Evolutionary conservation across 2,797 vertebrate species (phyloP), one percentile per base, ranked within the genome.

Genomic region (Rachycentron canadum): DNA sequence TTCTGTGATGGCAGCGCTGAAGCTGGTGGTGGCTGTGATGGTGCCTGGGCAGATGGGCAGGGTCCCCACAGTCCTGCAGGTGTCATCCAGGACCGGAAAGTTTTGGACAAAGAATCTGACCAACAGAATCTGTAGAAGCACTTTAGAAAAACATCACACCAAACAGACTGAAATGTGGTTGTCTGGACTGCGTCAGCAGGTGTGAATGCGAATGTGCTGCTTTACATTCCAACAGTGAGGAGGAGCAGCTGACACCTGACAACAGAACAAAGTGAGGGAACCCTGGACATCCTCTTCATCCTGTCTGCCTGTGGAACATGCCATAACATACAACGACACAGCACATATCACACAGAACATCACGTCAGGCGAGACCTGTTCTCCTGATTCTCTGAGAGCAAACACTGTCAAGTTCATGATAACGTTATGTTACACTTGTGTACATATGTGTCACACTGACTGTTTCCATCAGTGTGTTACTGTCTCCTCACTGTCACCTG

Each of bases 321-420:
- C 90, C 88, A 88, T 82, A 82, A 92, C 87, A 91, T 70, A 91
- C 66, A 90, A 75, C 85, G 85, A 83, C 68, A 86, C 78, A 92
- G 68, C 88, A 93, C 88, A 88, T 83, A 83, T 84, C 79, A 93
- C 86, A 91, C 23, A 76, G 79, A 81, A 91, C 85, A 91, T 83
- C 83, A 85, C 66, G 85, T 53, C 76, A 86, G 85, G 81, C 83
- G 91, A 86, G 78, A 79, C 73, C 73, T 70, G 66, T 78, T 88
- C 66, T 79, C 52, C 74, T 76, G 70, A 90, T 68, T 84, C 73
- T 71, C 69, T 83, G 71, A 85, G 70, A 80, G 83, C 61, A 86
- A 76, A 92, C 69, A 81, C 83, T 78, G 72, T 88, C 77, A 91
- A 68, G 78, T 78, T 82, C 62, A 71, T 84, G 59, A 69, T 30